Evolutionary conservation across 1,140 invertebrate genomes (phyloP).

Genomic region (Ridgeia piscesae): DNA sequence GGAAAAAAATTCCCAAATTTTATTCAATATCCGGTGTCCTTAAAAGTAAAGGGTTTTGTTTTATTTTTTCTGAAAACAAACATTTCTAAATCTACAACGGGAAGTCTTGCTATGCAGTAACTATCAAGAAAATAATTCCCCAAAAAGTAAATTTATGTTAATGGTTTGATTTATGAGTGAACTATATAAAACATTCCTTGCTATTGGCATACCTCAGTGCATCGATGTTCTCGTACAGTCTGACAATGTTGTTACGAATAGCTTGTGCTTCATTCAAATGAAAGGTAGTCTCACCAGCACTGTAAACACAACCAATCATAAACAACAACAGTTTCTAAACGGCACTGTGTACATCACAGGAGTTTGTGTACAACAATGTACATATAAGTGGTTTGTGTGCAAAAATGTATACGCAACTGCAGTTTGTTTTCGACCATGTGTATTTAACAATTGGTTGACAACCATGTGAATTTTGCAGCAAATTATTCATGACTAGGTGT

Average conservation of each 20-base stretch:
- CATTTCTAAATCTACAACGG: too few relatives aligned
- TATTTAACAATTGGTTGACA: background rate
- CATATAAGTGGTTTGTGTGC: background rate
- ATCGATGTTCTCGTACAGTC: constrained; percentile 86
- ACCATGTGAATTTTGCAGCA: background rate
- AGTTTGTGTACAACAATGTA: too few relatives aligned
- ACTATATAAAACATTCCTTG: background rate
- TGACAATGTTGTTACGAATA: constrained; percentile 78
- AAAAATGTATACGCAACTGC: background rate
- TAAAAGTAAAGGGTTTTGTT: too few relatives aligned
- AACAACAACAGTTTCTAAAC: constrained; percentile 13
- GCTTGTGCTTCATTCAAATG: constrained; percentile 79
- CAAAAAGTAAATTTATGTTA: background rate
- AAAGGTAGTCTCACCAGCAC: constrained; percentile 84
- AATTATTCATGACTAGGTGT: background rate
- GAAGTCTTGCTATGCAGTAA: too few relatives aligned
- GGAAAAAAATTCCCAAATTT: too few relatives aligned
- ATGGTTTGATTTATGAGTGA: background rate
- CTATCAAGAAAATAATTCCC: too few relatives aligned
- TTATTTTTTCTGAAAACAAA: too few relatives aligned
- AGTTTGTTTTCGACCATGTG: background rate
- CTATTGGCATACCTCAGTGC: constrained; percentile 59
- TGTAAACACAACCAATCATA: constrained; percentile 49
- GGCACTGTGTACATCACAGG: background rate
- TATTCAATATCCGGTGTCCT: too few relatives aligned